phyloP scores from a whole-genome alignment of 2,113 vertebrate species.

The Phyllostomus hastatus region DNA sequence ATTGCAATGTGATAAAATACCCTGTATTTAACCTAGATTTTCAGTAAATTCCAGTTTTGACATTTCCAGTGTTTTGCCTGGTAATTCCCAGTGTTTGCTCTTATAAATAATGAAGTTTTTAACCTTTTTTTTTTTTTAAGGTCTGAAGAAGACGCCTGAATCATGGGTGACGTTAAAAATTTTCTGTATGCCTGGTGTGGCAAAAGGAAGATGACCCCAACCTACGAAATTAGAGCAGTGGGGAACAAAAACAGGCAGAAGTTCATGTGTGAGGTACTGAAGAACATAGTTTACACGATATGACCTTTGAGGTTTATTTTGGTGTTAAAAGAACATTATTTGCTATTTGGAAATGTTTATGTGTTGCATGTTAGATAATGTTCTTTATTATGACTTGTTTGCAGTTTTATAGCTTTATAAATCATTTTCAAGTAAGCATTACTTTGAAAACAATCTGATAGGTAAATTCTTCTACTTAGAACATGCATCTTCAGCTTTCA shows the following conservation, averaged over 20 bases:
- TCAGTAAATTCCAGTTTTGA: background rate
- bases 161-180: slow-evolving; percentile 96
- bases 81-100: background rate
- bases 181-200: slow-evolving; percentile 97
- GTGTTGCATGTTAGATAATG: background rate
- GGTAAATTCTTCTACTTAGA: background rate
- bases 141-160: slow-evolving; percentile 63
- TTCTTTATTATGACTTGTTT: slow-evolving; percentile 3
- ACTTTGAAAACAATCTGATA: background rate
- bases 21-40: background rate
- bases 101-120: slow-evolving; percentile 16
- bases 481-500: background rate
- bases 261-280: slow-evolving; percentile 92
- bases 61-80: background rate
- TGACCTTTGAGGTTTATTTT: background rate
- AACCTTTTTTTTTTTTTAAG: slow-evolving; percentile 41
- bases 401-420: background rate
- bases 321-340: background rate
- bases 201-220: slow-evolving; percentile 90
- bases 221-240: slow-evolving; percentile 91
- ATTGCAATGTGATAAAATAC: background rate
- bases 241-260: slow-evolving; percentile 95
- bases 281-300: background rate
- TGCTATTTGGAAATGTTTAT: slow-evolving; percentile 26
- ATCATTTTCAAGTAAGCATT: background rate